Base-by-base conservation (phyloP, 2,888 invertebrate species). In the Acanthococcus lagerstroemiae region DNA sequence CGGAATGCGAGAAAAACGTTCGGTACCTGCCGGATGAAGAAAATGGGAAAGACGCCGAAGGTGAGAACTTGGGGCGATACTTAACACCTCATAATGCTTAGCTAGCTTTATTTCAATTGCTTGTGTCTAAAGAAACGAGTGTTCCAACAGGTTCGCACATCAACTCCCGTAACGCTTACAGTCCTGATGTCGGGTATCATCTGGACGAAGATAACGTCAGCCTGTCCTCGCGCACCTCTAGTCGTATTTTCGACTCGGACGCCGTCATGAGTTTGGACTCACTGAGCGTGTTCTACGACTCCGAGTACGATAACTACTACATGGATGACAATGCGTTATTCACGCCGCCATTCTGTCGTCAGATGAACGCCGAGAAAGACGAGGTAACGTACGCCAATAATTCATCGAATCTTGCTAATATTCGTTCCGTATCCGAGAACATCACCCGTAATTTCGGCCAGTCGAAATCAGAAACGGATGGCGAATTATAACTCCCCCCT, bases 161-260 rank as follows among this genome's bases (percentile, higher is more conserved):
- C 7, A 37, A 52, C 7, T 30, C 63, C 1, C 50, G 50, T 30
- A 52, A 63, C 48, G 24, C 52, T 6, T 63, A 37, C 44, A 63
- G 63, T 44, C 63, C 63, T 19, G 63, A 63, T 17, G 37, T 50
- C n/a, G 63, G 30, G 12, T 67, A 67, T 1, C 78, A 79, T 57
- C 80, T 81, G 69, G 81, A 83, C 73, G 79, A 79, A 55, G 81
- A 81, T 70, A 82, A 90, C 74, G 89, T 89, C 70, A 84, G 84
- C 71, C 84, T 90, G 70, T 90, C 90, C 3, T 90, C 90, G 6
- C 81, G 90, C 69, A 90, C 90, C 37, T 90, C 89, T 22, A 89
- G 90, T 15, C 82, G 89, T 9, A 82, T 90, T 55, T 84, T 90
- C 71, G 87, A 87, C 76, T 85, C 86, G 1, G 87, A 87, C 73